Evolutionary conservation across 2,797 vertebrate species (phyloP).

Genomic region (Notoglanidium macrostoma): DNA sequence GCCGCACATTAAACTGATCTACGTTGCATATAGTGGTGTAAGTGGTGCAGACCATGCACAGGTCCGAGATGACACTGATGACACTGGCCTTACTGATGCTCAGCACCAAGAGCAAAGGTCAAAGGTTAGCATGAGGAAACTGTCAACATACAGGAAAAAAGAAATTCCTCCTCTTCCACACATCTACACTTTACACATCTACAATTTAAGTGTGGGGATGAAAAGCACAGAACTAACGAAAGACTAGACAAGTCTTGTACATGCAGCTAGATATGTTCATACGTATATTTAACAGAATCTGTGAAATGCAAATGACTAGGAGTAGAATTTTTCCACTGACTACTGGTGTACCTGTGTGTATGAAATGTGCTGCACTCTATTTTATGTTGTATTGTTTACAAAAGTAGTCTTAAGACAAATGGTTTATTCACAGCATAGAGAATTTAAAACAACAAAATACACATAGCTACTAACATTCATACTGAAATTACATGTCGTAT

Average conservation of each 20-base stretch:
- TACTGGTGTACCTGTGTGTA: conserved; percentile 47
- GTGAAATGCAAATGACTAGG: conserved; percentile 9
- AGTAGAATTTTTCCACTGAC: conserved; percentile 35
- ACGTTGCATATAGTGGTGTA: background rate
- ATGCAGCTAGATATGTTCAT: conserved; percentile 19
- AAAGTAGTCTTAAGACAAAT: conserved; percentile 13
- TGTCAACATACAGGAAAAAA: background rate
- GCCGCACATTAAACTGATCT: background rate
- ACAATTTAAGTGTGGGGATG: background rate
- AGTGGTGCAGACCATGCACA: background rate
- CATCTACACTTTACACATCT: no score
- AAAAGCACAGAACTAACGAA: conserved; percentile 47
- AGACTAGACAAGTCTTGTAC: conserved; percentile 21
- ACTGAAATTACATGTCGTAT: background rate
- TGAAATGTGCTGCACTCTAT: conserved; percentile 44
- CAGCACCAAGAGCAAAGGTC: background rate
- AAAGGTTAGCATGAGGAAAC: conserved; percentile 4
- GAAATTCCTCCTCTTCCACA: background rate
- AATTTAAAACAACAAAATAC: conserved; percentile 1
- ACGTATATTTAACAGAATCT: conserved; percentile 20
- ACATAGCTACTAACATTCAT: background rate
- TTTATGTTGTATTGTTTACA: conserved; percentile 49
- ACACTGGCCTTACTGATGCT: conserved; percentile 10
- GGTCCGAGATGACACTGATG: background rate
- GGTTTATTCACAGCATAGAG: conserved; percentile 23